Evolutionary conservation across 2,113 vertebrate species (phyloP).

Genomic region (Micromys minutus): DNA sequence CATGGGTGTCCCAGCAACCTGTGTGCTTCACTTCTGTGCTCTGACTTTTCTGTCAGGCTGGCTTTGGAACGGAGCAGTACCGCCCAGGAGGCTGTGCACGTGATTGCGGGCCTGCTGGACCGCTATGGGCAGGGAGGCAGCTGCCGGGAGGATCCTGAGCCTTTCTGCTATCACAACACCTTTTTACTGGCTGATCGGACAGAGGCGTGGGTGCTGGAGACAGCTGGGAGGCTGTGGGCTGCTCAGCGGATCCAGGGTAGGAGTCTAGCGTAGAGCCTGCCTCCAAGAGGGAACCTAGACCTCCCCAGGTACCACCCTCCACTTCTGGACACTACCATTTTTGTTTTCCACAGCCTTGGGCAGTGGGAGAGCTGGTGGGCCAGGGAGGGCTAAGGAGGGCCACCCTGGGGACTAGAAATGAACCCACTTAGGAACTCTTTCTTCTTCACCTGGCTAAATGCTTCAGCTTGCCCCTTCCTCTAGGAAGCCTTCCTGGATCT

Average conservation of each 20-base stretch:
- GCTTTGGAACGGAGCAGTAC: conserved; percentile 91
- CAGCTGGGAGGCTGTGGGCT: conserved; percentile 93
- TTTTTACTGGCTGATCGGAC: conserved; percentile 93
- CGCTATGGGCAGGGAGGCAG: conserved; percentile 92
- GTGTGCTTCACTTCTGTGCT: neutral
- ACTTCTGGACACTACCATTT: neutral
- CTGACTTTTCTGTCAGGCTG: conserved; percentile 83
- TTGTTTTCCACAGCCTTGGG: neutral
- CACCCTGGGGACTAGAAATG: neutral
- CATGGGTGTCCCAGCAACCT: neutral
- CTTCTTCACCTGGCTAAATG: neutral
- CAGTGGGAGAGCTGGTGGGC: neutral
- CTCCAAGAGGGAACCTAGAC: neutral
- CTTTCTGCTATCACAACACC: conserved; percentile 96
- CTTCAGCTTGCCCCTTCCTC: conserved; percentile 11
- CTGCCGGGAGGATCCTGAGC: conserved; percentile 90
- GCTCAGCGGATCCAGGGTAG: conserved; percentile 92
- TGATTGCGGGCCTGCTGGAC: conserved; percentile 90
- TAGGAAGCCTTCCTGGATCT: conserved; percentile 25
- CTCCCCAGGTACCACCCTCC: neutral
- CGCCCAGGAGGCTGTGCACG: conserved; percentile 88
- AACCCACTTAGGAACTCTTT: neutral
- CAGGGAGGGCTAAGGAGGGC: neutral
- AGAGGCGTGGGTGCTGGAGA: conserved; percentile 96
- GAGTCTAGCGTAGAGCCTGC: fast-evolving